Evolutionary conservation across 2,113 vertebrate genomes (phyloP).

Genomic region (Platichthys stellatus): DNA sequence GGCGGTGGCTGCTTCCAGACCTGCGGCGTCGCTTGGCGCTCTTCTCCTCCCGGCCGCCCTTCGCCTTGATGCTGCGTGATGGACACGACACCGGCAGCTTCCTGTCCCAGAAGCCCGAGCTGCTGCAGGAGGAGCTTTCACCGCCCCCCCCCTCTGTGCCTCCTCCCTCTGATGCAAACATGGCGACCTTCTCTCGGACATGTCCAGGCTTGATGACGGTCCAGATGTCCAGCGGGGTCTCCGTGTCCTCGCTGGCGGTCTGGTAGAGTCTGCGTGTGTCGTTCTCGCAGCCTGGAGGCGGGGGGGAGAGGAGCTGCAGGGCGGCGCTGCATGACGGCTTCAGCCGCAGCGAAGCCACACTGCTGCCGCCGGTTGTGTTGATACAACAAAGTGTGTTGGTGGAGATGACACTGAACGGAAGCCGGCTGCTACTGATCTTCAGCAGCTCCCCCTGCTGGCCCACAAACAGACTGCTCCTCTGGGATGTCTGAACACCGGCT

Average conservation of each 20-base stretch:
- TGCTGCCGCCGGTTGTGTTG: neutral
- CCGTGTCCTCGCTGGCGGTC: slow-evolving; percentile 78
- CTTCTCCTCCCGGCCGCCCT: slow-evolving; percentile 56
- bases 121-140: neutral
- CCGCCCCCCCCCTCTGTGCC: neutral
- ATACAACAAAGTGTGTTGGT: slow-evolving; percentile 82
- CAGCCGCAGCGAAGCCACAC: slow-evolving; percentile 6
- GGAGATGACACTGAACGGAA: slow-evolving; percentile 84
- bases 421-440: slow-evolving; percentile 64
- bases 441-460: slow-evolving; percentile 75
- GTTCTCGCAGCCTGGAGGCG: slow-evolving; percentile 23
- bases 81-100: rapidly evolving
- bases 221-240: slow-evolving; percentile 87
- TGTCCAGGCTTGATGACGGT: slow-evolving; percentile 94
- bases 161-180: slow-evolving; percentile 84
- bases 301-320: neutral
- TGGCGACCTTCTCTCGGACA: slow-evolving; percentile 95
- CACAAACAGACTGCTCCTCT: slow-evolving; percentile 63
- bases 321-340: slow-evolving; percentile 21
- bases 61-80: slow-evolving; percentile 35
- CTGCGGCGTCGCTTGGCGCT: slow-evolving; percentile 55
- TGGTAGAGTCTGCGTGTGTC: slow-evolving; percentile 75
- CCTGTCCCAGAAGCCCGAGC: neutral
- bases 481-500: slow-evolving; percentile 70
- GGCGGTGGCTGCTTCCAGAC: slow-evolving; percentile 24